A percentile compares a stretch with the other conserved stretches of the same genome.
Evolutionary conservation across 2,888 invertebrate genomes (phyloP).

Genomic region (Scaptodrosophila latifasciaeformis): DNA sequence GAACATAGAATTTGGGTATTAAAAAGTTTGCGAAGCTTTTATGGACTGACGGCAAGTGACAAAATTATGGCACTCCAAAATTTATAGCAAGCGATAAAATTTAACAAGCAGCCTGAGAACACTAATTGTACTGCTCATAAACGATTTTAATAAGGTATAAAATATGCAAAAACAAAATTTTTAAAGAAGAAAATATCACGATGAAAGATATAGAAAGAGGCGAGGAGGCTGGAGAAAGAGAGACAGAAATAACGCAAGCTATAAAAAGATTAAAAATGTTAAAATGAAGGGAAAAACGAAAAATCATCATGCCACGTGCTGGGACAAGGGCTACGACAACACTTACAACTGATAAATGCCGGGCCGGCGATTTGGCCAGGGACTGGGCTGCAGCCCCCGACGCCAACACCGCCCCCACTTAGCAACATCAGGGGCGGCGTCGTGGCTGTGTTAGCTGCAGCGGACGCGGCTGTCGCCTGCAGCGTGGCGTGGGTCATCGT

Average conservation of each 20-base stretch:
- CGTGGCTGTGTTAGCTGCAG: background rate
- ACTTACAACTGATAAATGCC: constrained; percentile 72
- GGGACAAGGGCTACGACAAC: constrained; percentile 34
- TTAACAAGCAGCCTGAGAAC: constrained; percentile 38
- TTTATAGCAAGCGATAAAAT: constrained; percentile 62
- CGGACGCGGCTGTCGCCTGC: constrained; percentile 8
- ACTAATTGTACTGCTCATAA: constrained; percentile 47
- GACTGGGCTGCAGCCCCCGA: constrained; percentile 20
- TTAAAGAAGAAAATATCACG: constrained; percentile 5
- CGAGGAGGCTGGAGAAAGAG: background rate
- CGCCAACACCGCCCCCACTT: constrained; percentile 5
- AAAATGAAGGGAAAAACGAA: constrained; percentile 21
- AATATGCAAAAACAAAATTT: constrained; percentile 19
- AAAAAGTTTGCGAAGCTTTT: constrained; percentile 26
- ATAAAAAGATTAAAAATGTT: constrained; percentile 12
- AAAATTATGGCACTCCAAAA: constrained; percentile 51
- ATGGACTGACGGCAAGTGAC: constrained; percentile 52
- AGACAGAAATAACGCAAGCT: constrained; percentile 2
- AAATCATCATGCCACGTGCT: no score
- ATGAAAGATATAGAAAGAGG: constrained; percentile 2
- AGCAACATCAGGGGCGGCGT: constrained; percentile 23
- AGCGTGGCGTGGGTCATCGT: constrained; percentile 3
- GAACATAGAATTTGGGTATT: no score
- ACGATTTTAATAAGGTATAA: constrained; percentile 34
- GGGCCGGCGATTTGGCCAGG: constrained; percentile 26